phyloP scores from a whole-genome alignment of 37 sponge, comb jelly and placozoan genomes.

The Axinella damicornis region DNA sequence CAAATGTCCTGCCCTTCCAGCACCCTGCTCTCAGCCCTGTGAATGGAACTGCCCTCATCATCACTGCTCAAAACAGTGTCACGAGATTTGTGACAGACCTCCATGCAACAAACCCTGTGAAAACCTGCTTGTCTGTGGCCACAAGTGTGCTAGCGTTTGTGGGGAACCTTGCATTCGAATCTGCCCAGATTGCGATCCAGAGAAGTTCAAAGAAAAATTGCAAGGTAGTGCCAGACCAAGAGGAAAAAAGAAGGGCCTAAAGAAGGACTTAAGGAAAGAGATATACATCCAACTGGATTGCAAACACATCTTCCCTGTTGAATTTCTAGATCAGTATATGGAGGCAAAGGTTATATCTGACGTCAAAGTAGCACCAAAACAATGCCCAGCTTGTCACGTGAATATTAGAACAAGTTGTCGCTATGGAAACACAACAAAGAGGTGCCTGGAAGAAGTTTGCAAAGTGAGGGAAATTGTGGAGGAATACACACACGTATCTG shows the following conservation, averaged over 20 bases:
- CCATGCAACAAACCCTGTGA: conserved; percentile 59
- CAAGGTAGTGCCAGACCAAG: too few relatives aligned
- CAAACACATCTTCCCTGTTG: conserved; percentile 53
- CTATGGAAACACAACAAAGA: conserved; percentile 43
- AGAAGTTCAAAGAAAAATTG: too few relatives aligned
- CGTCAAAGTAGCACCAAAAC: conserved; percentile 6
- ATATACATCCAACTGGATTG: conserved; percentile 44
- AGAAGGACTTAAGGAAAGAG: too few relatives aligned
- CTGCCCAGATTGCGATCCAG: conserved; percentile 47
- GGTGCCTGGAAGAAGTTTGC: conserved; percentile 1
- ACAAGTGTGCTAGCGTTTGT: conserved; percentile 69
- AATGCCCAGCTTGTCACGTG: conserved; percentile 47
- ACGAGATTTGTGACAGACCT: conserved; percentile 56
- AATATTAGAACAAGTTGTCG: conserved; percentile 8
- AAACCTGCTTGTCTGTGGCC: conserved; percentile 57
- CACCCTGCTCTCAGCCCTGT: conserved; percentile 32
- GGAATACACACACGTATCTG: not conserved
- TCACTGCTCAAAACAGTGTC: conserved; percentile 44
- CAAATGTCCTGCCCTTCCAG: not conserved
- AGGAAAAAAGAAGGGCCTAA: too few relatives aligned
- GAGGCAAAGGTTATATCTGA: not conserved
- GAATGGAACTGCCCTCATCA: conserved; percentile 24
- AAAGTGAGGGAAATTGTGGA: not conserved
- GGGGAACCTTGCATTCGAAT: conserved; percentile 69
- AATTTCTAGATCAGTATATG: conserved; percentile 25